Evolutionary conservation across 2,797 vertebrate genomes (phyloP).

Genomic region (Diplodus sargus): DNA sequence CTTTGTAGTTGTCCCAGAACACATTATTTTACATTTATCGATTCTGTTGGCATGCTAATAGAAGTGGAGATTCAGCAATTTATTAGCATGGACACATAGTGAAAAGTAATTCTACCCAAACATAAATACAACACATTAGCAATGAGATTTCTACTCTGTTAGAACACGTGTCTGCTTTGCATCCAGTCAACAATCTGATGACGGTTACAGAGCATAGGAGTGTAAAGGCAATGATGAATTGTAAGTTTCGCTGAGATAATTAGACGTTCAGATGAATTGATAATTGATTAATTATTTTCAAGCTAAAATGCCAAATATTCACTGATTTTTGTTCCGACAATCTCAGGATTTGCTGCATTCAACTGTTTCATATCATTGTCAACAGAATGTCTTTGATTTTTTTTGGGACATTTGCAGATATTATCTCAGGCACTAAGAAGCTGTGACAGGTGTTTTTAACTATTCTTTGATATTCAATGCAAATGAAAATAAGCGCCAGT

Average conservation of each 20-base stretch:
- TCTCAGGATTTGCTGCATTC: background rate
- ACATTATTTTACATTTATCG: conserved; percentile 5
- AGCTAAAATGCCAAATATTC: background rate
- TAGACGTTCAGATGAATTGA: background rate
- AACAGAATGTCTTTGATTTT: background rate
- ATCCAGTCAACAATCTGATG: background rate
- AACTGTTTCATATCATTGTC: rapidly evolving
- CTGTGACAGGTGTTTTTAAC: background rate
- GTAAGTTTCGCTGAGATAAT: background rate
- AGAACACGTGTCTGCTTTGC: background rate
- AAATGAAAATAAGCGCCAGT: background rate
- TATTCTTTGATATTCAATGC: background rate
- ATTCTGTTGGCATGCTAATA: background rate
- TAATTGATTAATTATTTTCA: background rate
- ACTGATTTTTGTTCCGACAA: background rate
- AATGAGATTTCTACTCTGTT: background rate
- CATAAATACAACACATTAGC: background rate
- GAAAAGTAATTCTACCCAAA: background rate
- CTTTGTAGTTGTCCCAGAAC: conserved; percentile 59
- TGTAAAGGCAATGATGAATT: background rate
- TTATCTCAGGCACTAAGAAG: background rate
- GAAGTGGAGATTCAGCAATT: background rate
- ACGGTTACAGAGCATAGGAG: too few species aligned
- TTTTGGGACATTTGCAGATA: background rate
- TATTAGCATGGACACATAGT: background rate